Conservation (phyloP, 1,140 invertebrate species). For the Caenorhabditis briggsae region DNA sequence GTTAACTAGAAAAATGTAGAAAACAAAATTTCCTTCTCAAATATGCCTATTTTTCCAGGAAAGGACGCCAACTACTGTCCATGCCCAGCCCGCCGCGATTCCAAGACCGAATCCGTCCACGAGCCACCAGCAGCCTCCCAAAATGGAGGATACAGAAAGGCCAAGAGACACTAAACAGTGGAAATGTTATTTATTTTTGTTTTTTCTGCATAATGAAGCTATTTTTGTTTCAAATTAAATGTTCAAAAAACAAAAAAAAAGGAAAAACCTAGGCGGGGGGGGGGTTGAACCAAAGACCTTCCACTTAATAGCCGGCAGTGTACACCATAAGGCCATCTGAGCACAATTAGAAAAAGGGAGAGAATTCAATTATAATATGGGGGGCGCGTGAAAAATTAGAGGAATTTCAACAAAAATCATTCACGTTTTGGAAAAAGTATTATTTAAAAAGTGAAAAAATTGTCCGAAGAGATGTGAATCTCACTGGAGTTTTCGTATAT, state of each 20-base stretch:
- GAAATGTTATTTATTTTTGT: background rate
- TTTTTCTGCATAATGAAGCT: background rate
- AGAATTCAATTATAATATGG: no score
- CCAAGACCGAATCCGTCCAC: constrained; percentile 26
- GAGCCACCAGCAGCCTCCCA: constrained; percentile 44
- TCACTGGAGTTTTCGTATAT: no score
- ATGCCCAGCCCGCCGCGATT: constrained; percentile 55
- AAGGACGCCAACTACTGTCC: constrained; percentile 59
- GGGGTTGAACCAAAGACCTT: background rate
- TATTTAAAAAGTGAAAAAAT: no score
- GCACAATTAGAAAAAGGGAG: background rate
- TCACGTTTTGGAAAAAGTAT: no score
- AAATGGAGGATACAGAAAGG: constrained; percentile 27
- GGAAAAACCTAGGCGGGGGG: no score
- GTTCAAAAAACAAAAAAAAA: background rate
- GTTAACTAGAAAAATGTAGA: no score
- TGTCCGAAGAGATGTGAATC: no score
- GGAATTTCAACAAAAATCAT: no score
- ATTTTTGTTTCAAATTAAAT: background rate
- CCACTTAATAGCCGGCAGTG: background rate
- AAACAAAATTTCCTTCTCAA: background rate
- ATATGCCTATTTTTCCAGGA: constrained; percentile 17
- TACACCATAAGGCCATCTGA: no score
- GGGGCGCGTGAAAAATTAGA: no score
- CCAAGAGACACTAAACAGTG: constrained; percentile 38